Evolutionary conservation across 2,888 invertebrate genomes (phyloP).

Genomic region (Catocala sponsa): DNA sequence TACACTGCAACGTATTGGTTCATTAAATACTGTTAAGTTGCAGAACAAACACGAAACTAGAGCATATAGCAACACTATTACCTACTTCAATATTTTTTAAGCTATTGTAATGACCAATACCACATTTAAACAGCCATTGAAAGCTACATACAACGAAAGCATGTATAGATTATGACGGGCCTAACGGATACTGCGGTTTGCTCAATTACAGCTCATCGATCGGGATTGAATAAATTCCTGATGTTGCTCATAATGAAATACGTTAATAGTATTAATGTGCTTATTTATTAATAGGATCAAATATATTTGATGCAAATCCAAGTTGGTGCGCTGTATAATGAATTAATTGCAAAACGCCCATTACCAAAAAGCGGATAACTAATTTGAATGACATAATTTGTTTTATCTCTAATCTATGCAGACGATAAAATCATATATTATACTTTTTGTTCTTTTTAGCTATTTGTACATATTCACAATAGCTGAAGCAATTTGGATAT

Average conservation of each 20-base stretch:
- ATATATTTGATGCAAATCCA: constrained; percentile 18
- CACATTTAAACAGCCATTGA: constrained; percentile 2
- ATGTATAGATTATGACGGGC: too few relatives aligned
- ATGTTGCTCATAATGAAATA: constrained; percentile 24
- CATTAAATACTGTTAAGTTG: constrained; percentile 7
- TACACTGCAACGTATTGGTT: constrained; percentile 10
- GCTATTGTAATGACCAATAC: background rate
- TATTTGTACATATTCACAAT: too few relatives aligned
- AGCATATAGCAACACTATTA: constrained; percentile 12
- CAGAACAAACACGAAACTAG: constrained; percentile 15
- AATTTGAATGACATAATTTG: too few relatives aligned
- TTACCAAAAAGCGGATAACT: too few relatives aligned
- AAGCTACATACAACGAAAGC: too few relatives aligned
- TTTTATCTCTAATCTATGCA: too few relatives aligned
- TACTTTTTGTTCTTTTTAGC: too few relatives aligned
- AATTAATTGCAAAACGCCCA: background rate
- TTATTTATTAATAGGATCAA: constrained; percentile 27
- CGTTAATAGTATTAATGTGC: constrained; percentile 24
- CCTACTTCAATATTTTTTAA: constrained; percentile 12
- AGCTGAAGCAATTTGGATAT: too few relatives aligned
- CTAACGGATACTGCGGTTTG: constrained; percentile 19
- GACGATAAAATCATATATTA: too few relatives aligned
- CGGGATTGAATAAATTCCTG: constrained; percentile 36
- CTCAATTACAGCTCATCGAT: constrained; percentile 32
- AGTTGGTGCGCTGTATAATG: constrained; percentile 4